Conservation (phyloP, 2,797 vertebrate genomes). For the Helarctos malayanus region DNA sequence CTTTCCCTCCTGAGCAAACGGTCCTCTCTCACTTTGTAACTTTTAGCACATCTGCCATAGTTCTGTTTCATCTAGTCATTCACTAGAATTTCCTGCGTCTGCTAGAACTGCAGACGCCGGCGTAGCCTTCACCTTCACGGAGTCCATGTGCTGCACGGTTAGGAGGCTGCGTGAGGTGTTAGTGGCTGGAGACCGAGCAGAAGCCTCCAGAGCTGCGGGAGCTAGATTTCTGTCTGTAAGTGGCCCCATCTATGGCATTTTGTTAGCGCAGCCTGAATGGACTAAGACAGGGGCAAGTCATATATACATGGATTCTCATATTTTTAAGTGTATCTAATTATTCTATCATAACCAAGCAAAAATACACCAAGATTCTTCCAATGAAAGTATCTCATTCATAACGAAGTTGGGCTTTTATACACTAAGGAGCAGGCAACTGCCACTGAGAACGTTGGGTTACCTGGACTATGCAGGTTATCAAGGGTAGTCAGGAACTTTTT, state of each 20-base stretch:
- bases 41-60: background rate
- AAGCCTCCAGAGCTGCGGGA: background rate
- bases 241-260: background rate
- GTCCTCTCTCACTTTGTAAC: background rate
- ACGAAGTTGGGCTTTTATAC: background rate
- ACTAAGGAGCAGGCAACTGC: background rate
- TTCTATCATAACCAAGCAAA: background rate
- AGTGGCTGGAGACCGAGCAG: no score
- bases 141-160: background rate
- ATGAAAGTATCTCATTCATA: background rate
- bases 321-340: background rate
- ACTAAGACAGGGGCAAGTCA: no score
- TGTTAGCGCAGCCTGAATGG: background rate
- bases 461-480: background rate
- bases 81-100: background rate
- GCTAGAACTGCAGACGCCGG: background rate
- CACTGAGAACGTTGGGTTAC: background rate
- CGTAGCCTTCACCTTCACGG: fast-evolving
- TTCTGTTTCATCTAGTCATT: no score
- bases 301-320: background rate
- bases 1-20: background rate
- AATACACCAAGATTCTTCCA: background rate
- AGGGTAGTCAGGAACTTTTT: background rate
- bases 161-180: background rate
- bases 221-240: background rate